Evolutionary conservation across 2,113 vertebrate genomes (phyloP), one percentile per base, ranked within the genome.

Genomic region (Neolamprologus sp.): DNA sequence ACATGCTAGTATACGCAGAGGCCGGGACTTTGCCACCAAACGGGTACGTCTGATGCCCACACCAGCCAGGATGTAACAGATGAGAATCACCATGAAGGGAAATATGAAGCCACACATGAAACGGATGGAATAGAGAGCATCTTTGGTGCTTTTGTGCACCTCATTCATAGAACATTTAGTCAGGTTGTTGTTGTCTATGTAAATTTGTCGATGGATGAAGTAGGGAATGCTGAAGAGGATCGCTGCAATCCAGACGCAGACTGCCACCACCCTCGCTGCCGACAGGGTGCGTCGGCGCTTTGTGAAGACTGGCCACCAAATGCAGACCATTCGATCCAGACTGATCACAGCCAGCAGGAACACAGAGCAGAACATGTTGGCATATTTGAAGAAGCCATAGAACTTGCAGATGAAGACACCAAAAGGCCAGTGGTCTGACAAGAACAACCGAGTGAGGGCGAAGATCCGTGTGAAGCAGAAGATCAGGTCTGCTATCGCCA

Each of bases 311-410:
- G 97, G 97, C 9, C 3, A n/a, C 94, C 95, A 94, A 4, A 97
- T 21, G 3, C 95, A 96, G 6, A 96, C 14, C 2, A 82, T 92
- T 6, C 97, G 96, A 92, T 98, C 97, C 87, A 97, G 1, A 49
- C 97, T 97, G 94, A 97, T 97, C 21, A 97, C 90, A 2, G 96
- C 94, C 83, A 97, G 54, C 6, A 97, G 91, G 14, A 96, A 96
- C 17, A 97, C 95, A 8, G 96, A 97, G 93, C 96, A 96, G 89
- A 96, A 96, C 96, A 97, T 97, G 83, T 96, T 97, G 90, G 93
- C 53, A 3, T 96, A 96, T 49, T 96, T 96, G 88, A 96, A 96
- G 91, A 97, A 97, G 83, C 96, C 95, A 30, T 93, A 96, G 90
- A 97, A 96, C 87, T 93, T 96, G 92, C 97, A 97, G 49, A 97